A percentile compares a stretch with the other conserved stretches of the same genome.
phyloP scores from a whole-genome alignment of 2,797 vertebrate species.

The Megaceryle alcyon region DNA sequence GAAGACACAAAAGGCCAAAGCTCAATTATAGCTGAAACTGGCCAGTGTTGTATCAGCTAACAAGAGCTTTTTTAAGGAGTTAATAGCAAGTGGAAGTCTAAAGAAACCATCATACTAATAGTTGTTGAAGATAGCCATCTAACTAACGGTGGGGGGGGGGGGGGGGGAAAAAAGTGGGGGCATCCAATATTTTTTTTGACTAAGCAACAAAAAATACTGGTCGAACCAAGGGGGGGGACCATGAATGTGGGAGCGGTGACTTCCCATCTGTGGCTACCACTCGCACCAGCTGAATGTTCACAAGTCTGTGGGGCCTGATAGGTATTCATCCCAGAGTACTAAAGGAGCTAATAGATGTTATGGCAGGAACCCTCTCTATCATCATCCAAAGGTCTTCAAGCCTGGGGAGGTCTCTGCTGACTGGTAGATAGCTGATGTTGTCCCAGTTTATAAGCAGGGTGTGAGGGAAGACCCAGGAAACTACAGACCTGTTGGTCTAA shows the following conservation, averaged over 20 bases:
- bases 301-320: neutral
- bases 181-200: neutral
- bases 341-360: neutral
- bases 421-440: neutral
- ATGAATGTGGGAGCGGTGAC: neutral
- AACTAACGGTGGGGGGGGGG: neutral
- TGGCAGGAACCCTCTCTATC: fast-evolving
- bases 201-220: neutral
- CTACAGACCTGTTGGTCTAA: neutral
- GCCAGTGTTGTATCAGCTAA: neutral
- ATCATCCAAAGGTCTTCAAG: neutral
- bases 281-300: neutral
- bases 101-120: neutral
- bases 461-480: neutral
- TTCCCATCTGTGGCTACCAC: neutral
- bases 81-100: neutral
- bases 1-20: neutral
- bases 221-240: neutral
- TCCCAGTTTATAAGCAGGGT: neutral
- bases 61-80: neutral
- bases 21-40: neutral
- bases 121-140: neutral
- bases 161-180: neutral
- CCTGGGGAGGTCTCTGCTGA: neutral
- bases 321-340: neutral